Base-by-base conservation (phyloP, 2,888 invertebrate species). In the Quadroppia sp. region DNA sequence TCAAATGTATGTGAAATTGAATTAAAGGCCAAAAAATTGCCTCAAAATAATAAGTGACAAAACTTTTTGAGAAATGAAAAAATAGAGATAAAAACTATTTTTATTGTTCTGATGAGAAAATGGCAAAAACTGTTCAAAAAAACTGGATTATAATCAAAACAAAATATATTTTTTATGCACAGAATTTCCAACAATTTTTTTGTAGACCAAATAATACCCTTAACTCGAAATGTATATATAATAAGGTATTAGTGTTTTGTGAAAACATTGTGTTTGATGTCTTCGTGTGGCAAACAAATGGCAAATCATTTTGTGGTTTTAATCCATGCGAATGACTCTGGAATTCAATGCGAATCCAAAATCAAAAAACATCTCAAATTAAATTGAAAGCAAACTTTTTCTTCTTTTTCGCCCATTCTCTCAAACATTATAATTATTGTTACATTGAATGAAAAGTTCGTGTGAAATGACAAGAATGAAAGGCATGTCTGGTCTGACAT, bases 241-340 rank as follows among this genome's bases (percentile, higher is more conserved):
- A n/a, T n/a, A n/a, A n/a, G n/a, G n/a, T n/a, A n/a, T n/a, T n/a
- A n/a, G n/a, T n/a, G n/a, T n/a, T n/a, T n/a, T n/a, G n/a, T n/a
- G n/a, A n/a, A n/a, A 36, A 36, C 15, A 2, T 45, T 45, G 36
- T 36, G 36, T 28, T 3, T 32, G 36, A 17, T 36, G 36, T 20
- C 61, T 64, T 32, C 36, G 36, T 64, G 61, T 64, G 61, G 59
- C 59, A n/a, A 59, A 59, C n/a, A n/a, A n/a, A n/a, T 9, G 36
- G 36, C 36, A 4, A 36, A 36, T 36, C 36, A 36, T 36, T 36
- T 36, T 64, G 61, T 15, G 36, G n/a, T 30, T 64, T 64, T 36
- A 36, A 36, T 64, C 1, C 20, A 64, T 20, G 20, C 36, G 36
- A 64, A 32, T 64, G 61, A 20, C 36, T 64, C 61, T 36, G 61